Percentiles rank a stretch among this genome's conserved stretches.
Conservation (phyloP, 2,113 vertebrate species). For the Madoqua kirkii region DNA sequence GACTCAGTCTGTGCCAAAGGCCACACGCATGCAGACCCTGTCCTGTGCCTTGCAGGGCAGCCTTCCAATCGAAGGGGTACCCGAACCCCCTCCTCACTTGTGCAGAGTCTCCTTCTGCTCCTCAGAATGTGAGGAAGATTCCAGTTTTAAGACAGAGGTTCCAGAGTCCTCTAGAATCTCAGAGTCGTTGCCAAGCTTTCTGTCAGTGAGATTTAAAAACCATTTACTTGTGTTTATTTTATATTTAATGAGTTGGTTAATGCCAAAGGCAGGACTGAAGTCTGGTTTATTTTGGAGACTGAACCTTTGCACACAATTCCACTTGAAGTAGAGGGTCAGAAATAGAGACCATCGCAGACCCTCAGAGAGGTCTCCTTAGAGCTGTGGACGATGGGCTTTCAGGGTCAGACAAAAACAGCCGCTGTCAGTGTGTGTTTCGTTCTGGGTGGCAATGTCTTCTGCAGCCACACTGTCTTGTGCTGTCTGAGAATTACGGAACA, state of each 20-base stretch:
- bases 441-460: background rate
- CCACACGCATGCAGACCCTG: background rate
- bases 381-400: background rate
- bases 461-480: background rate
- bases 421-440: background rate
- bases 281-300: conserved; percentile 24
- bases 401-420: background rate
- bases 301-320: background rate
- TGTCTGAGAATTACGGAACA: background rate
- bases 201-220: conserved; percentile 42
- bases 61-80: background rate
- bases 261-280: background rate
- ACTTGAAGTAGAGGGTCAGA: background rate
- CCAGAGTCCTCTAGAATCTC: background rate
- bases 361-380: background rate
- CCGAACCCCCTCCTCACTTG: background rate
- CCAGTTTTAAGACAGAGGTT: background rate
- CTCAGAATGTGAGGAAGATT: background rate
- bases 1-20: background rate
- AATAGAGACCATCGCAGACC: background rate
- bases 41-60: background rate
- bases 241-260: conserved; percentile 45
- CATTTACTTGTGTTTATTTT: conserved; percentile 50
- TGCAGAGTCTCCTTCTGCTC: background rate
- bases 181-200: background rate